phyloP scores from a whole-genome alignment of 2,888 invertebrate genomes.

The Agriopis marginaria region DNA sequence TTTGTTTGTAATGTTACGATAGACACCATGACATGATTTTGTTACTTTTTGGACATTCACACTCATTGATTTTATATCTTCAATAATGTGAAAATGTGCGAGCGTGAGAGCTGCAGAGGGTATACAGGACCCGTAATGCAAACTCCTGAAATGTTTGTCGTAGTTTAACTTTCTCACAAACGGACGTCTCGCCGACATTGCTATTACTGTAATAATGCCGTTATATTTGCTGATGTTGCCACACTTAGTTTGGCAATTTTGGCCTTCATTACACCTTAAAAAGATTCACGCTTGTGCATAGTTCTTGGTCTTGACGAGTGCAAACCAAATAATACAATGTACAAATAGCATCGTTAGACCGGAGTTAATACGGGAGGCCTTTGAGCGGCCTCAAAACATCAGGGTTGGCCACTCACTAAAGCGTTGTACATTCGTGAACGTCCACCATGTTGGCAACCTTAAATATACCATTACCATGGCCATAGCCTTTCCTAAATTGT shows the following conservation, averaged over 20 bases:
- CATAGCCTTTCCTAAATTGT: constrained; percentile 23
- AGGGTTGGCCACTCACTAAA: neutral
- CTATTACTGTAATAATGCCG: constrained; percentile 18
- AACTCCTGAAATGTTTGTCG: constrained; percentile 3
- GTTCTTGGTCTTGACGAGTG: constrained; percentile 1
- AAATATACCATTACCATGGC: constrained; percentile 12
- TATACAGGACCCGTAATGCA: too few relatives aligned
- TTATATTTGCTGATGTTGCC: constrained; percentile 19
- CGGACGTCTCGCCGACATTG: neutral
- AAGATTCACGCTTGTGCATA: constrained; percentile 3
- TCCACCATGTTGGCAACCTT: constrained; percentile 10
- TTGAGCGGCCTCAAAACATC: neutral
- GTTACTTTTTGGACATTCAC: too few relatives aligned
- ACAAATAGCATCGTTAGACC: neutral
- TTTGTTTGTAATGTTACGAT: too few relatives aligned
- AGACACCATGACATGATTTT: too few relatives aligned
- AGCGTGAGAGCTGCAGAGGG: too few relatives aligned
- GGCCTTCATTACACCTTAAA: constrained; percentile 15
- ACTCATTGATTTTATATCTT: too few relatives aligned
- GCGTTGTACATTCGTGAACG: too few relatives aligned
- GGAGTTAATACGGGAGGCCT: neutral
- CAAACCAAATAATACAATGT: neutral
- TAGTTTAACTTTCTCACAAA: constrained; percentile 10
- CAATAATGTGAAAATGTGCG: too few relatives aligned
- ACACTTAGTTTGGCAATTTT: constrained; percentile 16